A percentile compares a stretch with the other conserved stretches of the same genome.
Conservation (phyloP, 2,888 invertebrate genomes). For the Plebejus argus region DNA sequence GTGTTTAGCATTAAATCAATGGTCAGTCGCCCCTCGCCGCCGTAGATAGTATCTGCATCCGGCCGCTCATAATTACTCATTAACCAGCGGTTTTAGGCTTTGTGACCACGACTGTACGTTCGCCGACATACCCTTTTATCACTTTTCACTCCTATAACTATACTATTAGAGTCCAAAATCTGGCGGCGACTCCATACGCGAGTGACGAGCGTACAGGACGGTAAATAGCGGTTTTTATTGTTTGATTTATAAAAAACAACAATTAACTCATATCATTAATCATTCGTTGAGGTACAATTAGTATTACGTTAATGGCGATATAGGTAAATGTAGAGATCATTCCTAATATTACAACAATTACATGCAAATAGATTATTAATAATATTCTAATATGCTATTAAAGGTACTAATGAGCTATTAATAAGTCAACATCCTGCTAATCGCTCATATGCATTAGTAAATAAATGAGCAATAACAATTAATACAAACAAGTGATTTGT, state of each 20-base stretch:
- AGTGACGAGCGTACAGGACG: neutral
- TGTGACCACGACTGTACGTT: conserved; percentile 46
- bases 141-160: neutral
- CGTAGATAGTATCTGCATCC: conserved; percentile 70
- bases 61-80: conserved; percentile 68
- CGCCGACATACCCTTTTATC: neutral
- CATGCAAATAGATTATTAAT: neutral
- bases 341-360: neutral
- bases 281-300: neutral
- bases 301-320: neutral
- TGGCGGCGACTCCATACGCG: neutral
- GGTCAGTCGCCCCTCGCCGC: conserved; percentile 51
- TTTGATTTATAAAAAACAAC: conserved; percentile 21
- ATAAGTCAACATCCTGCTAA: neutral
- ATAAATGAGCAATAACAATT: neutral
- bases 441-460: neutral
- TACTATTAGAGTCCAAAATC: neutral
- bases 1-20: conserved; percentile 69
- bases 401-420: neutral
- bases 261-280: neutral
- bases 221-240: conserved; percentile 18
- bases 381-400: neutral
- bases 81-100: conserved; percentile 63
- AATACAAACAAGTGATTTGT: neutral
- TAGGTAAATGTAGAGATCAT: neutral